These are phyloP conservation scores for Mamestra brassicae DNA, from an alignment of 2,888 invertebrate genomes.

Conservation along the genomic window DNA sequence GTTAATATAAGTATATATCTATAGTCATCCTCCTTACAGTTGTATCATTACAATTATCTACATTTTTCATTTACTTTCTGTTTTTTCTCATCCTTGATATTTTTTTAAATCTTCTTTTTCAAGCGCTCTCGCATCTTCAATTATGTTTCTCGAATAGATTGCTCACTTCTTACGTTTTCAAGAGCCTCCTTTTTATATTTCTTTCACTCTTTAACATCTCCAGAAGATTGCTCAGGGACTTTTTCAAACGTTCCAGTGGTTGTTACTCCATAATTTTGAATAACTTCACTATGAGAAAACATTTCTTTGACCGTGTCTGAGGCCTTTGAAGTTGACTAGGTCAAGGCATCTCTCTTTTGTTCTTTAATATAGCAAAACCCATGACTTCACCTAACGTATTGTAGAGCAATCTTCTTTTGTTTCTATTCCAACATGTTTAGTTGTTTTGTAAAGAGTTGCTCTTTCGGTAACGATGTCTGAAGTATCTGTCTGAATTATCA, in stretches of 20 bases:
- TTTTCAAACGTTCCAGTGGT: background rate
- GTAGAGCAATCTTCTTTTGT: constrained; percentile 2
- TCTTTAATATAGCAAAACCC: constrained; percentile 1
- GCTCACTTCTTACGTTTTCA: too few relatives aligned
- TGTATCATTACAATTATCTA: background rate
- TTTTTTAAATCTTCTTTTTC: background rate
- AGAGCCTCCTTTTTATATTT: background rate
- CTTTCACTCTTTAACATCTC: background rate
- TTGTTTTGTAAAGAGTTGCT: background rate
- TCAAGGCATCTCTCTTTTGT: constrained; percentile 31
- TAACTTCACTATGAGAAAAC: constrained; percentile 16
- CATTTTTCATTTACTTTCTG: background rate
- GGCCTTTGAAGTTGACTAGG: constrained; percentile 6
- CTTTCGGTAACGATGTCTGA: background rate
- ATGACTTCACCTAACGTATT: constrained; percentile 8
- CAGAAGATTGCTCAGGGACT: background rate
- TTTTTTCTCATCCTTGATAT: background rate
- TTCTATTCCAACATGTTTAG: background rate
- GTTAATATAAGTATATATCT: background rate
- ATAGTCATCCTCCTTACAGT: background rate
- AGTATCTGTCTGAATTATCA: background rate
- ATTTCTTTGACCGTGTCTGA: background rate
- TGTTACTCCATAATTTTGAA: constrained; percentile 4
- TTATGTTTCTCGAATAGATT: background rate
- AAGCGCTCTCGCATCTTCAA: background rate